These are phyloP conservation scores for Poecilobothrus nobilitatus DNA, from an alignment of 2,888 invertebrate genomes.

Conservation along the genomic window DNA sequence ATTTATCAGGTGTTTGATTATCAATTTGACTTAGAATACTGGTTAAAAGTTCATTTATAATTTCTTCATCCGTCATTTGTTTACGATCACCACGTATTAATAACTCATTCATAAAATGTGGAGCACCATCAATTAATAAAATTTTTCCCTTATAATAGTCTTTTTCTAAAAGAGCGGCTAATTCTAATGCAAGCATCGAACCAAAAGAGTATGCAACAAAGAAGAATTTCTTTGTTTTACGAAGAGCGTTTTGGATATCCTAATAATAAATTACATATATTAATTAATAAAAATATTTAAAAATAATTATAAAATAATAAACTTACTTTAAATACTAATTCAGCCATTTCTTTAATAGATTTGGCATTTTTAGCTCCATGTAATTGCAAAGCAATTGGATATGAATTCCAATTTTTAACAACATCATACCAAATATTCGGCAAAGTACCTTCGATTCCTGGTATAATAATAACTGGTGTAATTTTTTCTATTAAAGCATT, in stretches of 20 bases:
- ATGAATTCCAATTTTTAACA: slow-evolving; percentile 30
- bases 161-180: slow-evolving; percentile 62
- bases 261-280: slow-evolving; percentile 34
- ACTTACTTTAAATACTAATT: slow-evolving; percentile 33
- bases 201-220: slow-evolving; percentile 88
- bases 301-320: background rate
- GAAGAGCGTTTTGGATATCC: slow-evolving; percentile 52
- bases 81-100: slow-evolving; percentile 33
- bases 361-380: slow-evolving; percentile 31
- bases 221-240: slow-evolving; percentile 55
- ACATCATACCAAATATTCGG: slow-evolving; percentile 39
- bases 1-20: slow-evolving; percentile 33
- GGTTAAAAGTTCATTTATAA: slow-evolving; percentile 35
- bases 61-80: slow-evolving; percentile 31
- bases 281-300: slow-evolving; percentile 19
- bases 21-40: slow-evolving; percentile 35
- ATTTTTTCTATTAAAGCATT: slow-evolving; percentile 23
- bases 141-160: slow-evolving; percentile 57
- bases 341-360: slow-evolving; percentile 31
- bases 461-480: slow-evolving; percentile 46
- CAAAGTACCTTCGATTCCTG: slow-evolving; percentile 62
- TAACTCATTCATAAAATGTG: slow-evolving; percentile 54
- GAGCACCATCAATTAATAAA: slow-evolving; percentile 76
- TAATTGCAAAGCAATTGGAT: slow-evolving; percentile 34
- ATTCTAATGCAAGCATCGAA: slow-evolving; percentile 63